Evolutionary conservation across 2,113 vertebrate species (phyloP), one percentile per base, ranked within the genome.

Genomic region (Hiodon tergisus): DNA sequence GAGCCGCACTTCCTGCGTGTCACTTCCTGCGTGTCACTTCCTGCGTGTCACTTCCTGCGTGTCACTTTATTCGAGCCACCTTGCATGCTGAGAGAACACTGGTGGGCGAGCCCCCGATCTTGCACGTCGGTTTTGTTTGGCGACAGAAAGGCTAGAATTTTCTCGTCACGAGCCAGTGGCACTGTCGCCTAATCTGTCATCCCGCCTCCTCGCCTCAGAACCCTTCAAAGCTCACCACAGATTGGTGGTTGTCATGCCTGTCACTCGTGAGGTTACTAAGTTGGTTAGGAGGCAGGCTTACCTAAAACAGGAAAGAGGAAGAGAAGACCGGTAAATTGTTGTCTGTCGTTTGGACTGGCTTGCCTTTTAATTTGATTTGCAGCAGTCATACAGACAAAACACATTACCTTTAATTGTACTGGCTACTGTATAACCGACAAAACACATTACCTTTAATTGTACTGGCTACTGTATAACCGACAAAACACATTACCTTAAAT

Each of bases 11-110:
- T 79, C 52, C 51, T 76, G 50, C 60, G 59, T 77, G 67, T 82
- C 71, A 79, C 72, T 78, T 82, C 51, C 72, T 72, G 58, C 50
- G 74, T 48, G 5, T 69, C 68, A 1, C 14, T 84, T 78, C 67
- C 80, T 81, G 76, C 81, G 76, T 82, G 16, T 79, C 6, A 4
- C 48, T 16, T 11, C 8, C 9, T 17, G 16, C 13, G 55, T 46
- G 14, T 11, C 9, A 14, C 16, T 6, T 13, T 46, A 11, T 74
- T 16, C 55, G 6, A 9, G 55, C 66, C 50, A 74, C 11, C 14
- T 51, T 31, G 17, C 52, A 2, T 71, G 6, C 73, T 63, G 8
- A 52, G 3, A 0, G 10, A 16, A 5, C 3, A 6, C 6, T 3
- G 17, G 11, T 62, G 10, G 14, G n/a, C n/a, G 14, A 13, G 3